Conservation (phyloP, 2,888 invertebrate genomes). For the Salticus scenicus region DNA sequence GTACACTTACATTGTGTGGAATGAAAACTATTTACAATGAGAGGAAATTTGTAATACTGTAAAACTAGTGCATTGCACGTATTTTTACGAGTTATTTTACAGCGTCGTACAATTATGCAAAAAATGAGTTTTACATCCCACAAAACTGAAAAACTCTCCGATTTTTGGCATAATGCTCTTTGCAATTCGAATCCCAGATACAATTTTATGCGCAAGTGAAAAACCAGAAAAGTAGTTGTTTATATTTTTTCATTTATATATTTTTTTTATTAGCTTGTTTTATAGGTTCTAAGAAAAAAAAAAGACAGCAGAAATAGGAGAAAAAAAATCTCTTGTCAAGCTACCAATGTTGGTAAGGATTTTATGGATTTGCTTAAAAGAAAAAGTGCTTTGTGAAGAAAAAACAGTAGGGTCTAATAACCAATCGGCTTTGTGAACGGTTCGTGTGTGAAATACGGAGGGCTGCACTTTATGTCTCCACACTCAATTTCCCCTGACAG, state of each 20-base stretch:
- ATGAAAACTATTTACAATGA: no score
- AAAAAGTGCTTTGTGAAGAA: conserved; percentile 55
- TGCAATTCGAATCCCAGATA: not conserved
- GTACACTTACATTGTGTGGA: no score
- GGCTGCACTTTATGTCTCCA: conserved; percentile 69
- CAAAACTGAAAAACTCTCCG: conserved; percentile 2
- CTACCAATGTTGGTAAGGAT: conserved; percentile 58
- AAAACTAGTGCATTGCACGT: no score
- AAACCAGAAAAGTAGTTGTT: not conserved
- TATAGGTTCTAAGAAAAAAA: conserved; percentile 49
- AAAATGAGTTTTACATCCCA: conserved; percentile 60
- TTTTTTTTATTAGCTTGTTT: conserved; percentile 54
- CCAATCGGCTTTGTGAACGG: conserved; percentile 68
- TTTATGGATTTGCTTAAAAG: conserved; percentile 70
- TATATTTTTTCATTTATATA: not conserved
- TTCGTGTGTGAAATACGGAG: conserved; percentile 64
- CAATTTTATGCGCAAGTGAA: not conserved
- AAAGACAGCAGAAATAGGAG: conserved; percentile 35
- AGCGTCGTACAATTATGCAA: conserved; percentile 60
- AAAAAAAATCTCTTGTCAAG: conserved; percentile 44
- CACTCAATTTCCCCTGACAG: conserved; percentile 69
- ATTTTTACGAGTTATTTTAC: not conserved
- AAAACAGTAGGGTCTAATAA: conserved; percentile 63
- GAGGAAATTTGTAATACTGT: no score
- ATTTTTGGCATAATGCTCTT: not conserved